These are phyloP conservation scores for Chalcis sispes DNA, from an alignment of 2,888 invertebrate species.

Conservation along the genomic window DNA sequence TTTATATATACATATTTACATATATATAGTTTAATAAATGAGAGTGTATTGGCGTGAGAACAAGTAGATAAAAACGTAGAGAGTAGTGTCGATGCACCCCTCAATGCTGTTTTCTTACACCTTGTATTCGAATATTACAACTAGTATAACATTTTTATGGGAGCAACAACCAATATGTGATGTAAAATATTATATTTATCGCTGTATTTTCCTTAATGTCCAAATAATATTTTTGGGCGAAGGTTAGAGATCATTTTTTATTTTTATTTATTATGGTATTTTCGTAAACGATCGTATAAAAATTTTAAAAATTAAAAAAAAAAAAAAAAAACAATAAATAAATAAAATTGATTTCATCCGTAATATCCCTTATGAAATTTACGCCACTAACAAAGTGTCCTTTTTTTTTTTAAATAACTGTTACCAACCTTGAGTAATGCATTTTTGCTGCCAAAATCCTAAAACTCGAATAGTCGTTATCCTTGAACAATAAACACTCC, in stretches of 20 bases:
- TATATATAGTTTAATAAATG: constrained; percentile 24
- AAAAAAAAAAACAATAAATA: no score
- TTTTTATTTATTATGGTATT: no score
- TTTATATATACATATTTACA: constrained; percentile 20
- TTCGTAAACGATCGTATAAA: no score
- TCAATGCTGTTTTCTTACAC: constrained; percentile 70
- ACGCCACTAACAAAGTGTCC: not conserved
- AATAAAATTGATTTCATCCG: no score
- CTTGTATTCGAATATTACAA: constrained; percentile 40
- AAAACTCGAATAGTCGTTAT: constrained; percentile 10
- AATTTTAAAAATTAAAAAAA: no score
- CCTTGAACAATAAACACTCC: not conserved
- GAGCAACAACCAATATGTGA: constrained; percentile 77
- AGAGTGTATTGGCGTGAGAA: constrained; percentile 29
- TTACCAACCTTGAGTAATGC: constrained; percentile 25
- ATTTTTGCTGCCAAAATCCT: constrained; percentile 13
- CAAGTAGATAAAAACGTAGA: constrained; percentile 66
- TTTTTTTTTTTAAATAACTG: constrained; percentile 3
- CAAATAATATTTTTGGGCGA: not conserved
- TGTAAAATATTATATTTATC: not conserved
- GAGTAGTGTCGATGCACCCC: constrained; percentile 69
- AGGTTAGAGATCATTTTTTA: no score
- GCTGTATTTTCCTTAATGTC: not conserved
- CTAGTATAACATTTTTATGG: constrained; percentile 73
- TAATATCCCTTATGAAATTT: not conserved